Evolutionary conservation across 2,113 vertebrate genomes (phyloP).

Genomic region (Probosciger aterrimus): DNA sequence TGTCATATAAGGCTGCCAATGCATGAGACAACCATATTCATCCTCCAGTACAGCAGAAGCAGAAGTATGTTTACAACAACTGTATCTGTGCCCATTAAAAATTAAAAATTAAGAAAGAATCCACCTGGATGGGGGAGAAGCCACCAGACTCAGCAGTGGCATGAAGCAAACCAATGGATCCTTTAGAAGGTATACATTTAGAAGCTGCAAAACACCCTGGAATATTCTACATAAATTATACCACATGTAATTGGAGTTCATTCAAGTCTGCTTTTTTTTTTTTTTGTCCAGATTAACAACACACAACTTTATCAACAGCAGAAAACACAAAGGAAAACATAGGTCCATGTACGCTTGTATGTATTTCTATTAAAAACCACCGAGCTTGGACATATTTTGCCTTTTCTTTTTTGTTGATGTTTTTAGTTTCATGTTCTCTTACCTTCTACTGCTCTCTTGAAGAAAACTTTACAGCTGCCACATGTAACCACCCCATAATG

Average conservation of each 20-base stretch:
- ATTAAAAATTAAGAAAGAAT: background rate
- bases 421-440: constrained; percentile 22
- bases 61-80: background rate
- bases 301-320: background rate
- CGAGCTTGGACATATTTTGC: accelerated
- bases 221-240: background rate
- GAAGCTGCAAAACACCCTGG: background rate
- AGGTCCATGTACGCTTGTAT: accelerated
- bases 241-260: background rate
- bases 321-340: background rate
- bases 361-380: background rate
- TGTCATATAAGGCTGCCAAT: background rate
- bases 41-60: background rate
- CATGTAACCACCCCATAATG: constrained; percentile 98
- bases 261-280: background rate
- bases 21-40: background rate
- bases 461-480: constrained; percentile 99
- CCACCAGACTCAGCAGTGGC: background rate
- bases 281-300: background rate
- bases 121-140: background rate
- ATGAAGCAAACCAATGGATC: background rate
- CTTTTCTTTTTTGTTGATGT: background rate
- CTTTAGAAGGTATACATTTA: background rate
- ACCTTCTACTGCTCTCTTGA: constrained; percentile 99
- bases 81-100: background rate